phyloP scores from a whole-genome alignment of 2,113 vertebrate species.

The Nannospalax galili region DNA sequence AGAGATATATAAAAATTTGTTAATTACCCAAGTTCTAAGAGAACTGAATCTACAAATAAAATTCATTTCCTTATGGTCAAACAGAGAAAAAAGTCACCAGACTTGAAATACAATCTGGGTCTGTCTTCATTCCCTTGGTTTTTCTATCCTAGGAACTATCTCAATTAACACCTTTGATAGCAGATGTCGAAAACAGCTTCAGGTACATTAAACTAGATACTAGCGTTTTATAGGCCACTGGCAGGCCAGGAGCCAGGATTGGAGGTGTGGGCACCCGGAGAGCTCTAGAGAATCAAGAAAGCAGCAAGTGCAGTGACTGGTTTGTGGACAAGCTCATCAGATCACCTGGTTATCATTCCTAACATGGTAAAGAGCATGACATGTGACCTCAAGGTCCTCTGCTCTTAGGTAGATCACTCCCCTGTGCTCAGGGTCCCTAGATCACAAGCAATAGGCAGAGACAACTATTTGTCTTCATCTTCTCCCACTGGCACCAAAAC shows the following conservation, averaged over 20 bases:
- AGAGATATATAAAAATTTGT: conserved; percentile 12
- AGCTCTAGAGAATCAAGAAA: not conserved
- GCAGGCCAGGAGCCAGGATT: not conserved
- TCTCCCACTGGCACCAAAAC: not conserved
- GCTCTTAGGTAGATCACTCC: not conserved
- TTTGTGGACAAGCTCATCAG: not conserved
- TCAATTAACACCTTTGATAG: not conserved
- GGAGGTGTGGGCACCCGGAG: not conserved
- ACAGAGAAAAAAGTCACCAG: conserved; percentile 5
- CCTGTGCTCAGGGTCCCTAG: not conserved
- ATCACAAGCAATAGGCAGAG: not conserved
- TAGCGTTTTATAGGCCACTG: not conserved
- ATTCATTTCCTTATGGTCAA: not conserved
- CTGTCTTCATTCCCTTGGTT: not conserved
- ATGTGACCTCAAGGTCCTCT: not conserved
- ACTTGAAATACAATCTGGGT: not conserved
- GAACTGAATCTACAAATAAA: not conserved
- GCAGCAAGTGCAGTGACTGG: not conserved
- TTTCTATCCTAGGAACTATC: not conserved
- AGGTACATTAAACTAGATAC: not conserved
- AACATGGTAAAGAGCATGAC: too few species aligned
- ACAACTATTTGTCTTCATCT: not conserved
- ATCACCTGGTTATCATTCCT: accelerated
- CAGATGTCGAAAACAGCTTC: not conserved
- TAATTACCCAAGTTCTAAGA: conserved; percentile 32